phyloP scores from a whole-genome alignment of 2,888 invertebrate species.

The Sarcophaga variegata region DNA sequence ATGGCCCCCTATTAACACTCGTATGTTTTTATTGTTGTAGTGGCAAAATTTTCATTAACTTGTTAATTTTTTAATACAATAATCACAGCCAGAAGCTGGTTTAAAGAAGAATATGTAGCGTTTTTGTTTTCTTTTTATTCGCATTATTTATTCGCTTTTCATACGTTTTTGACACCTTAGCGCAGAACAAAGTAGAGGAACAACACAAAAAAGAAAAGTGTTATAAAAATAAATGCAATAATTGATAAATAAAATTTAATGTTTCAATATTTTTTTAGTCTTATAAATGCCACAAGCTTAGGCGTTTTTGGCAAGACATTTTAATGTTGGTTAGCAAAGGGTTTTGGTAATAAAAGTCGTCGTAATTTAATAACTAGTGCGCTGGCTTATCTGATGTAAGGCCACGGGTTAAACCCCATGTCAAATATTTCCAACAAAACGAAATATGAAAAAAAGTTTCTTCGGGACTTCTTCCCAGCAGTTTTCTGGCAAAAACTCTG shows the following conservation, averaged over 20 bases:
- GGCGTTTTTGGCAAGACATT: too few relatives aligned
- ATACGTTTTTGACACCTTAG: neutral
- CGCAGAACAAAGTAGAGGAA: neutral
- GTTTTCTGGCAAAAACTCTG: too few relatives aligned
- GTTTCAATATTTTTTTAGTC: neutral
- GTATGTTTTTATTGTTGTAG: neutral
- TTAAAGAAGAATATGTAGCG: neutral
- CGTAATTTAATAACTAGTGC: too few relatives aligned
- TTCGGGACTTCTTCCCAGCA: too few relatives aligned
- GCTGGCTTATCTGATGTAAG: too few relatives aligned
- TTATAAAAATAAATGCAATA: neutral
- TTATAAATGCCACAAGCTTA: too few relatives aligned
- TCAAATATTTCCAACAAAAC: too few relatives aligned
- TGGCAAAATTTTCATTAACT: slow-evolving; percentile 24
- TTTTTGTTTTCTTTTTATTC: neutral
- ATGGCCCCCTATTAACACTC: slow-evolving; percentile 7
- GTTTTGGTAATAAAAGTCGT: too few relatives aligned
- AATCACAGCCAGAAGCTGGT: neutral
- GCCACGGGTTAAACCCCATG: too few relatives aligned
- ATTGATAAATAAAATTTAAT: neutral
- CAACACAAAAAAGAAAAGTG: neutral
- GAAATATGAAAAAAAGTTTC: too few relatives aligned
- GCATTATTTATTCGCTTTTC: neutral
- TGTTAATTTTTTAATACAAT: slow-evolving; percentile 19
- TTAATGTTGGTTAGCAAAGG: too few relatives aligned